Evolutionary conservation across 2,113 vertebrate species (phyloP), one percentile per base, ranked within the genome.

Genomic region (Eptesicus fuscus): DNA sequence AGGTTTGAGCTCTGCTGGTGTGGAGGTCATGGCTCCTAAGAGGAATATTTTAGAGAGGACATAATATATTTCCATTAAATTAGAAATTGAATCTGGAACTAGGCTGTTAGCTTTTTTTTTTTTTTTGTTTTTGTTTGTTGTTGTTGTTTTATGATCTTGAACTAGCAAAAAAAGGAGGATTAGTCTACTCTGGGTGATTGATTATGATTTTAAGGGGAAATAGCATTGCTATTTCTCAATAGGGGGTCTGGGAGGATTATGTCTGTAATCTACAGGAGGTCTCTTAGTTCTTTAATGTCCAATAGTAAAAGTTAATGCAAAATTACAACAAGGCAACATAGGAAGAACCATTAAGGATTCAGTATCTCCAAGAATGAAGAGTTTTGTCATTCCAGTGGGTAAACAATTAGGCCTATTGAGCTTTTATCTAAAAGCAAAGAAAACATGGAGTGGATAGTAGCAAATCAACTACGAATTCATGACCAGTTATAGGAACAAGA

Each of bases 141-240:
- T 42, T 49, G 9, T 51, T 93, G 74, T 76, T 83, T 49, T 88
- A 77, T 88, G 61, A 44, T 73, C 73, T 82, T 91, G 83, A 96
- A 47, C 1, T 14, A 82, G 37, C 4, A 83, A 47, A 67, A 67
- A 69, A 85, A 71, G 30, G 0, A n/a, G 1, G 1, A 0, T 80
- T 90, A 20, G 23, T 76, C 28, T 87, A 14, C 77, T 61, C 22
- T 67, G 30, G 0, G 2, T 59, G 16, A 93, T 53, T 80, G 76
- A 88, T 63, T 86, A 86, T 87, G 56, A 87, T 83, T 83, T 86
- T 28, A 96, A 93, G n/a, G 49, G 59, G 32, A 95, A 92, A 83
- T 73, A 84, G 2, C 6, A 83, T 35, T 71, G 37, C 4, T 83
- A 2, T 70, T 83, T 51, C 71, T 93, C 25, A n/a, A 20, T 37